Evolutionary conservation across 2,888 invertebrate species (phyloP), one percentile per base, ranked within the genome.

Genomic region (Achlya flavicornis): DNA sequence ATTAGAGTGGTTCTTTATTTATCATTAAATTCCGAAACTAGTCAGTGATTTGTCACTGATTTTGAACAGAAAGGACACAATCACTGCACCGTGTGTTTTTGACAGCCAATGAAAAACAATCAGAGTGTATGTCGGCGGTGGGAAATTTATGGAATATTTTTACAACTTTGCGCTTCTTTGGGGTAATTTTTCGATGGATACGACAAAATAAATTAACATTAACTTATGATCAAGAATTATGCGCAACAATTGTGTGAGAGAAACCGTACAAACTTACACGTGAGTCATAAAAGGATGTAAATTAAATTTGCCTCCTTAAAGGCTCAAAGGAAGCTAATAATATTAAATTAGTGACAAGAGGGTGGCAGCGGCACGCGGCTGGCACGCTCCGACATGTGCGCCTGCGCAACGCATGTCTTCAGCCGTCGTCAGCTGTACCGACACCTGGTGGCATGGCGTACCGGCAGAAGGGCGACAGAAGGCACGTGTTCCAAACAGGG

Each of bases 301-400:
- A n/a, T 53, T 46, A 59, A 62, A 48, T 62, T 66, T 68, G 59
- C 66, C 12, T 41, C 59, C 64, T 65, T 58, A 41, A 58, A 58
- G 38, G 19, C 60, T 60, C 57, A 72, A 75, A 78, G 75, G 75
- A 75, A 77, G 75, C 72, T 76, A 72, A 76, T 80, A 76, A 77
- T 77, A 73, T 75, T 67, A 73, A 72, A 83, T 79, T 70, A 77
- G 71, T 75, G 69, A 65, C 62, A 69, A 67, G 66, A 66, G 70
- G 16, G 41, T 60, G 60, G 35, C 10, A 10, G 63, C 70, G 86
- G 86, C 91, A 89, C 87, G 90, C 86, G 92, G 85, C 86, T 70
- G 87, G 81, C 89, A 89, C 89, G 81, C 87, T 85, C 77, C 81
- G 76, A 74, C 84, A 85, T 83, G 76, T 84, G 85, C 74, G 74